Conservation (phyloP, 2,113 vertebrate species). For the Chaetura pelagica region DNA sequence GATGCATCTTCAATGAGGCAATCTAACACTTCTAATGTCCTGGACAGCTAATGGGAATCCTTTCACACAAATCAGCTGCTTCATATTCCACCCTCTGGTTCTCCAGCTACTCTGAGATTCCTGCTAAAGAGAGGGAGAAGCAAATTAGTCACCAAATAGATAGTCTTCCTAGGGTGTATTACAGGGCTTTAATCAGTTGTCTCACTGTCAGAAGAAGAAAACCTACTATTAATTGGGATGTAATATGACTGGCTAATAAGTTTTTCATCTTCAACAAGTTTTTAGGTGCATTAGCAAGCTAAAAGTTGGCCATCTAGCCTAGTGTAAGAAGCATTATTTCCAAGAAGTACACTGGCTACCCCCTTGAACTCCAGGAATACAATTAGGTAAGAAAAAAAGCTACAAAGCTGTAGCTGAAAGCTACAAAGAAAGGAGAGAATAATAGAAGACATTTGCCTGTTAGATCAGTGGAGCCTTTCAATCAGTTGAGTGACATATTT, state of each 20-base stretch:
- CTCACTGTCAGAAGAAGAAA: background rate
- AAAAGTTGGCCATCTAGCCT: background rate
- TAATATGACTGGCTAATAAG: background rate
- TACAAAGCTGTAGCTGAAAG: background rate
- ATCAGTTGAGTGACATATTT: background rate
- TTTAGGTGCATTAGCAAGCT: background rate
- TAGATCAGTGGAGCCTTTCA: background rate
- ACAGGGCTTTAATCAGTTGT: background rate
- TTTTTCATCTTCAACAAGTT: background rate
- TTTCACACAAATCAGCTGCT: background rate
- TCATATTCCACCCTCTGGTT: conserved; percentile 10
- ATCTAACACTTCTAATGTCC: background rate
- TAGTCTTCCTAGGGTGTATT: background rate
- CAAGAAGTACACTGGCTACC: background rate
- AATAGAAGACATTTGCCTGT: background rate
- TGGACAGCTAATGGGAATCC: background rate
- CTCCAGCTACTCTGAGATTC: background rate
- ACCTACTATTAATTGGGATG: background rate
- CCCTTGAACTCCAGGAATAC: background rate
- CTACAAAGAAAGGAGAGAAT: background rate
- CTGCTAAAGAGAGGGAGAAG: background rate
- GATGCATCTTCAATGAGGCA: conserved; percentile 27
- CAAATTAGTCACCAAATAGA: background rate
- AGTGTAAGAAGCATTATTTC: background rate
- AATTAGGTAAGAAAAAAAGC: background rate